Base-by-base conservation (phyloP, 1,140 invertebrate species). In the Hylaeus anthracinus region DNA sequence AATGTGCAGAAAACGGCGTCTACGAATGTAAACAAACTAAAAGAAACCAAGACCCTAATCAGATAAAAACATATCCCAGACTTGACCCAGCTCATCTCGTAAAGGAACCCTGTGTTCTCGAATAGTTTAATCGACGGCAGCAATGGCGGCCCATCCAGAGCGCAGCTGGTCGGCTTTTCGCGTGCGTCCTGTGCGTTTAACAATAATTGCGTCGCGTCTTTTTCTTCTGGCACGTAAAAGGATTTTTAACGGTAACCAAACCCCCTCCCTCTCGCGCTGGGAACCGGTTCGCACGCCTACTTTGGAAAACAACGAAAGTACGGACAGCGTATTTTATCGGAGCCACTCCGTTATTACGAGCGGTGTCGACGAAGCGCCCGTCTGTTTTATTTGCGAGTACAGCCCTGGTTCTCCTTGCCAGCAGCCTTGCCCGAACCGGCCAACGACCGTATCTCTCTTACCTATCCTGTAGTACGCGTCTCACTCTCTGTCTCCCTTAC, bases 361-460 rank as follows among this genome's bases (percentile, higher is more conserved):
- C 71, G 79, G 79, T 85, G 83, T 82, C 85, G 85, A 85, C 69
- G 65, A 64, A 56, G 81, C 83, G 63, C 85, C 86, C 79, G 73
- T 61, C 63, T 75, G 76, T 73, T 82, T 87, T 87, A 87, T 87
- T 86, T 82, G 85, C 63, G 61, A 86, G 58, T 84, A 87, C 86
- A 86, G 86, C 86, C 85, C 86, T 86, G 86, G 88, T 86, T 88
- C 83, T 86, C 88, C 88, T 89, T 90, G 88, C 85, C 85, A 76
- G 85, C 88, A 90, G 85, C 88, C 88, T 90, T 89, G 89, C 86
- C 81, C 82, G 88, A 81, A 84, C 87, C 88, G 88, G 88, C 89
- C 88, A 86, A 90, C 79, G 85, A 88, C 83, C 87, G 88, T 86
- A 83, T 86, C 79, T 86, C 73, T 82, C 76, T 87, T 83, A 77